Evolutionary conservation across 2,888 invertebrate genomes (phyloP), one percentile per base, ranked within the genome.

Genomic region (Lepidonotus clava): DNA sequence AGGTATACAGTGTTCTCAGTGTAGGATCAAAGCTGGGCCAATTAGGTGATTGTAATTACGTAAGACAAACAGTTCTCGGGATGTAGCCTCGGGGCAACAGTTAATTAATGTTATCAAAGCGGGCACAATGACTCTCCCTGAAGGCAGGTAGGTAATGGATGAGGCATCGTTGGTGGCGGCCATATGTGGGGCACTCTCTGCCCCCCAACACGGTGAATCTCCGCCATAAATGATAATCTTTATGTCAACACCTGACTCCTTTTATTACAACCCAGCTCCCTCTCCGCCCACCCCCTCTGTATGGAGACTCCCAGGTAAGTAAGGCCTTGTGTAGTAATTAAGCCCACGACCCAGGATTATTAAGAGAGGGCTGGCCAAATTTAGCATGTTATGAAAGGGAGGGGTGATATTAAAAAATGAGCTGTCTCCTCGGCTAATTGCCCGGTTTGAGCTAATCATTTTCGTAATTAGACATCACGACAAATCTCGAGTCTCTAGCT

Each of bases 91-190:
- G 36, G 40, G 76, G 34, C 4, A 14, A 21, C 11, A 40, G 36
- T 14, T 76, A 76, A 76, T 76, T n/a, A 76, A 40, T 76, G 24
- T 76, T 38, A 76, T 76, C 76, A 76, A 76, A 76, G 76, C 14
- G 51, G 21, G 14, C n/a, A 61, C 61, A 40, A 76, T n/a, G 32
- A 6, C 18, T 71, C 8, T n/a, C 38, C 6, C 34, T 36, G 24
- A 40, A 38, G 21, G 76, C 38, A 6, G 14, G 36, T 4, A 36
- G n/a, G n/a, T 76, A 34, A 76, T 76, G 11, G 76, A 76, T 76
- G 18, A 38, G 21, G 38, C 76, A 2, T 40, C 32, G 76, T 76
- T 28, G 76, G 76, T 76, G 76, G 61, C 61, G 36, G 76, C 34
- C 38, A 76, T 21, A n/a, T n/a, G n/a, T n/a, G n/a, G n/a, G n/a